Evolutionary conservation across 2,113 vertebrate species (phyloP).

Genomic region (Apodemus sylvaticus): DNA sequence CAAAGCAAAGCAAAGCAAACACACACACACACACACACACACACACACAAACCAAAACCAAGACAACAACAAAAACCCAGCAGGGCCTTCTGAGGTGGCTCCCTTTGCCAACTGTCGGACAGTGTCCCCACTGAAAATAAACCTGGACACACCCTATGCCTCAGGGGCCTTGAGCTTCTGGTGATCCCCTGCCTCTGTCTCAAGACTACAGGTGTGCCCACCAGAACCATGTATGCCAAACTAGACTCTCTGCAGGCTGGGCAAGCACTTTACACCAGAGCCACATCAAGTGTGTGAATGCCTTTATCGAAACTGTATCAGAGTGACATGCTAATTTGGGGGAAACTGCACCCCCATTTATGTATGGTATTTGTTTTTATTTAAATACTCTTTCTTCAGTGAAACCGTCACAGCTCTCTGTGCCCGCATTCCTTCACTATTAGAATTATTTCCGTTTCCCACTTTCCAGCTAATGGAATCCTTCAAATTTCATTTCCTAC

Average conservation of each 20-base stretch:
- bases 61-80: background rate
- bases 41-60: background rate
- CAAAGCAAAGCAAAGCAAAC: background rate
- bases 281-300: background rate
- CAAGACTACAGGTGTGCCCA: background rate
- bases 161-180: background rate
- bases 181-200: background rate
- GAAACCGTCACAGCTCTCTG: background rate
- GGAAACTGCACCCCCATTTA: background rate
- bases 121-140: no score
- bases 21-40: no score
- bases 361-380: background rate
- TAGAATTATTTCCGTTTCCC: slow-evolving; percentile 31
- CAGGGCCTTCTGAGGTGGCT: background rate
- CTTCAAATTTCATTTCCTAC: slow-evolving; percentile 3
- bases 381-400: background rate
- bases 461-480: background rate
- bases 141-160: no score
- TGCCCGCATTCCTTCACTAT: background rate
- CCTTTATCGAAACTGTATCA: background rate
- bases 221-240: background rate
- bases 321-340: background rate
- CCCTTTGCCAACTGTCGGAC: background rate
- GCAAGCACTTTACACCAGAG: background rate
- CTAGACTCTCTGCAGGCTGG: background rate